phyloP scores from a whole-genome alignment of 2,113 vertebrate species.

The Gila orcuttii region DNA sequence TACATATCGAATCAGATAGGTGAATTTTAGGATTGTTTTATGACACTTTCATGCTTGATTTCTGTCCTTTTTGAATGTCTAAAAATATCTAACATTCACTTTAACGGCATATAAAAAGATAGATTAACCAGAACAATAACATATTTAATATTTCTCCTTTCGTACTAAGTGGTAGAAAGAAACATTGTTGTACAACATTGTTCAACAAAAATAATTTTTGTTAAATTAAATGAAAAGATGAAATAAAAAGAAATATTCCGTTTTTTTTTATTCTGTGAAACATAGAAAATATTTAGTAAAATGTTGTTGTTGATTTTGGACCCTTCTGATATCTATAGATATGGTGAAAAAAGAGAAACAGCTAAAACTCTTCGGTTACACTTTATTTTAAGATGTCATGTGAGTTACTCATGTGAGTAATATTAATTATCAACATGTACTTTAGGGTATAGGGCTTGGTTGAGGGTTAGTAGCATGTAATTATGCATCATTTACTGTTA shows the following conservation, averaged over 20 bases:
- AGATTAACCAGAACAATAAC: not conserved
- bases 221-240: not conserved
- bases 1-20: not conserved
- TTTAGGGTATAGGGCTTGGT: too few relatives aligned
- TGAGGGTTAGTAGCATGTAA: too few relatives aligned
- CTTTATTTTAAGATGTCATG: too few relatives aligned
- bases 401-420: too few relatives aligned
- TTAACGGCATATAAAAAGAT: not conserved
- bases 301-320: too few relatives aligned
- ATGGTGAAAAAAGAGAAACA: too few relatives aligned
- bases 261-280: not conserved
- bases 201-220: not conserved
- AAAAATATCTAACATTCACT: not conserved
- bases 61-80: not conserved
- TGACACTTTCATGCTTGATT: not conserved
- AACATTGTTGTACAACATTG: not conserved
- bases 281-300: not conserved
- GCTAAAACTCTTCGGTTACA: too few relatives aligned
- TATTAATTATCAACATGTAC: too few relatives aligned
- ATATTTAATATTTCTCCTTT: not conserved
- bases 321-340: too few relatives aligned
- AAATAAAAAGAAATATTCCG: not conserved
- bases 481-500: too few relatives aligned
- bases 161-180: not conserved
- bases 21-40: not conserved